Percentiles rank a stretch among this genome's conserved stretches.
Conservation (phyloP, 1,140 invertebrate species). For the Euura lappo region DNA sequence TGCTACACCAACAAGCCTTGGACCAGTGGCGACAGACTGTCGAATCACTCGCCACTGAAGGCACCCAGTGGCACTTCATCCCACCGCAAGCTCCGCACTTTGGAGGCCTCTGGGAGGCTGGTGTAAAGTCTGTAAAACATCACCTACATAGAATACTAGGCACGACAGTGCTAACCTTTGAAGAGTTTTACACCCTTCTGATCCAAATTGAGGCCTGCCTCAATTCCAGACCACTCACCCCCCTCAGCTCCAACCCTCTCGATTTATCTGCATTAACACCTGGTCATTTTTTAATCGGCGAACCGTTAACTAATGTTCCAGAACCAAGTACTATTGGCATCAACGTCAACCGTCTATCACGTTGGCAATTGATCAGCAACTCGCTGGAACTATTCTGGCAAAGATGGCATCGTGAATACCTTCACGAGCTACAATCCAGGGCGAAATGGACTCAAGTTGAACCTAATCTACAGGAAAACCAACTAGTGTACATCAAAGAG, state of each 20-base stretch:
- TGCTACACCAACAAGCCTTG: too few relatives aligned
- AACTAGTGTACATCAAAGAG: conserved; percentile 19
- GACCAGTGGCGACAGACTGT: too few relatives aligned
- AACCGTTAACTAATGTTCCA: conserved; percentile 17
- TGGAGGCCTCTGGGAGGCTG: conserved; percentile 51
- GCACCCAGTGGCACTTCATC: conserved; percentile 45
- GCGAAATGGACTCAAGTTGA: conserved; percentile 18
- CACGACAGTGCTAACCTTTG: conserved; percentile 21
- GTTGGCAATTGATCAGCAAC: conserved; percentile 33
- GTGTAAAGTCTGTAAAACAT: conserved; percentile 43
- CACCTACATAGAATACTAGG: conserved; percentile 30
- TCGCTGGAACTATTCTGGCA: conserved; percentile 34
- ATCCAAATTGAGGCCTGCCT: conserved; percentile 22
- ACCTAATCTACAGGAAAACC: conserved; percentile 9
- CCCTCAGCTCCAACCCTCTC: conserved; percentile 19
- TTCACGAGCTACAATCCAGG: conserved; percentile 24
- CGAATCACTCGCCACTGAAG: not conserved
- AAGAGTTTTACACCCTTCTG: conserved; percentile 13
- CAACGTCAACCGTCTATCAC: conserved; percentile 19
- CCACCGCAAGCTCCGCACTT: conserved; percentile 48
- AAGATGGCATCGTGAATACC: conserved; percentile 33
- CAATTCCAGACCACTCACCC: conserved; percentile 31
- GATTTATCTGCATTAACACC: conserved; percentile 20
- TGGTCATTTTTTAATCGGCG: conserved; percentile 24
- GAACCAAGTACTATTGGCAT: conserved; percentile 17